A percentile compares a stretch with the other conserved stretches of the same genome.
These are phyloP conservation scores for Idaea dimidiata DNA, from an alignment of 2,888 invertebrate genomes.

Conservation along the genomic window DNA sequence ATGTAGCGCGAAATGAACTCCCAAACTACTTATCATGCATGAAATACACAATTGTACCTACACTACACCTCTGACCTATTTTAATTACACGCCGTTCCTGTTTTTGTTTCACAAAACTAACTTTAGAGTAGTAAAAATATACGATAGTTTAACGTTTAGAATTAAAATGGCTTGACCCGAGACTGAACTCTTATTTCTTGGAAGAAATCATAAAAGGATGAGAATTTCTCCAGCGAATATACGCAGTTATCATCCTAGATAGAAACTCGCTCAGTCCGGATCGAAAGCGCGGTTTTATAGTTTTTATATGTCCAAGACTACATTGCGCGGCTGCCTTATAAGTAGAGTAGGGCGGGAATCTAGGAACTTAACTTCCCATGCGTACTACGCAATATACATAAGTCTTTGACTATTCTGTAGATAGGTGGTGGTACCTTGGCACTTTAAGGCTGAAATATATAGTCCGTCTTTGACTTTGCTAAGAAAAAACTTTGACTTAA, in stretches of 20 bases:
- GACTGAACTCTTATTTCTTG: conserved; percentile 12
- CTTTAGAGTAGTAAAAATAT: background rate
- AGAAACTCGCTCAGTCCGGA: conserved; percentile 70
- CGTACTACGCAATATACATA: background rate
- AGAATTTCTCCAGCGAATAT: conserved; percentile 43
- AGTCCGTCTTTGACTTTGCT: too few relatives aligned
- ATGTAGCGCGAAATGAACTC: background rate
- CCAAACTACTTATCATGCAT: background rate
- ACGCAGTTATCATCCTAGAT: conserved; percentile 56
- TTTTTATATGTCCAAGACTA: conserved; percentile 55
- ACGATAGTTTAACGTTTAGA: background rate
- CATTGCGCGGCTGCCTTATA: conserved; percentile 43
- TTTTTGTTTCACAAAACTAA: background rate
- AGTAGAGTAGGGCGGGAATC: conserved; percentile 44
- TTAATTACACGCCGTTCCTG: background rate
- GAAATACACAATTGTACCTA: background rate
- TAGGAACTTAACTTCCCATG: conserved; percentile 34
- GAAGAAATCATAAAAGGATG: conserved; percentile 34
- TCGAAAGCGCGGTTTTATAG: conserved; percentile 69
- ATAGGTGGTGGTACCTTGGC: too few relatives aligned
- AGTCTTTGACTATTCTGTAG: background rate
- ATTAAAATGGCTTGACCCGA: background rate
- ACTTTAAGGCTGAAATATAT: too few relatives aligned
- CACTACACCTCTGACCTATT: background rate
- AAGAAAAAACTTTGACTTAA: too few relatives aligned